These are phyloP conservation scores for Antitype chi DNA, from an alignment of 2,888 invertebrate species.

Conservation along the genomic window DNA sequence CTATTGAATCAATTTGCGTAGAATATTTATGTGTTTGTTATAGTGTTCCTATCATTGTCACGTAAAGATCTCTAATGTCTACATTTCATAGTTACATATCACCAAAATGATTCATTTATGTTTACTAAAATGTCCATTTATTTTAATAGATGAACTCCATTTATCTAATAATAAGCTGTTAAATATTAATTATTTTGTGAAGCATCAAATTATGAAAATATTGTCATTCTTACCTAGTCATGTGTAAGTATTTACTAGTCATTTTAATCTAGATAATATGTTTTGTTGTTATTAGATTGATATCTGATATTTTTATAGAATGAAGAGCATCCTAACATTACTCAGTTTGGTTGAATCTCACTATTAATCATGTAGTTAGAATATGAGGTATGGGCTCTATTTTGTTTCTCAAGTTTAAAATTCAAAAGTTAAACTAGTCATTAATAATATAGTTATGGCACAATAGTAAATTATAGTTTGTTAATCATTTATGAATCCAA, in stretches of 20 bases:
- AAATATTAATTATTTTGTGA: conserved; percentile 32
- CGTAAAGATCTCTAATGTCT: conserved; percentile 47
- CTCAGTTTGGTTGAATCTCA: conserved; percentile 34
- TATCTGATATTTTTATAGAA: conserved; percentile 67
- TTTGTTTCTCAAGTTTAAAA: conserved; percentile 6
- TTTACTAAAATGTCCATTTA: conserved; percentile 15
- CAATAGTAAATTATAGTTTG: conserved; percentile 52
- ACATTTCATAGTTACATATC: conserved; percentile 64
- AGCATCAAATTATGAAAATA: conserved; percentile 28
- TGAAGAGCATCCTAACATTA: conserved; percentile 31
- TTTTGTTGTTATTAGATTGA: conserved; percentile 55
- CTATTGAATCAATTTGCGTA: conserved; percentile 35
- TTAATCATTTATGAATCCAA: conserved; percentile 38
- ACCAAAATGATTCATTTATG: conserved; percentile 49
- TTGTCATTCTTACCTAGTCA: conserved; percentile 53
- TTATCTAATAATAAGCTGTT: conserved; percentile 18
- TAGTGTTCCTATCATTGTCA: conserved; percentile 26
- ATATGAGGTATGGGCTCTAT: conserved; percentile 12
- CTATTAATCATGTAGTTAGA: conserved; percentile 29
- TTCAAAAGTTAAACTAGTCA: conserved; percentile 51
- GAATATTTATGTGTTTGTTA: conserved; percentile 41
- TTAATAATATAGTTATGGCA: conserved; percentile 55
- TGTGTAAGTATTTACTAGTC: conserved; percentile 50
- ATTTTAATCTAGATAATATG: conserved; percentile 54
- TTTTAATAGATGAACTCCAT: conserved; percentile 23